Conservation (phyloP, 2,888 invertebrate genomes). For the Rhyacophila evoluta region DNA sequence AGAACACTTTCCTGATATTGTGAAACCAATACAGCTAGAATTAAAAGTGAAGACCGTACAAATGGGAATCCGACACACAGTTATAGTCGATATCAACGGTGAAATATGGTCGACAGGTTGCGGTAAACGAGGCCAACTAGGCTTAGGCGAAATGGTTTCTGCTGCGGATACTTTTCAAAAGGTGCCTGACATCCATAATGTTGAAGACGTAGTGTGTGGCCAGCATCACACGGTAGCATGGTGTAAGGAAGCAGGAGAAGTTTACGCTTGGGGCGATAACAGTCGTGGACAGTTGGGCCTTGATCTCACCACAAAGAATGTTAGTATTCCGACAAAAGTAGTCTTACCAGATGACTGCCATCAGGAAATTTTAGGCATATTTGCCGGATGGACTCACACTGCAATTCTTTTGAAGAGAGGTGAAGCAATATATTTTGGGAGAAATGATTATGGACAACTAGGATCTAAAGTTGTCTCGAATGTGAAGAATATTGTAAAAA, state of each 20-base stretch:
- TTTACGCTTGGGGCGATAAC: slow-evolving; percentile 86
- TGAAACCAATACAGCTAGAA: slow-evolving; percentile 63
- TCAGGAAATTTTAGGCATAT: slow-evolving; percentile 70
- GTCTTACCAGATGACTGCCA: slow-evolving; percentile 68
- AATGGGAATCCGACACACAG: slow-evolving; percentile 79
- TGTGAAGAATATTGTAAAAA: slow-evolving; percentile 49
- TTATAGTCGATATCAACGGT: slow-evolving; percentile 73
- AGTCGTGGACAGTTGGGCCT: slow-evolving; percentile 83
- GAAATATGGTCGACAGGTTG: slow-evolving; percentile 75
- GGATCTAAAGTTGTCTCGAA: slow-evolving; percentile 66
- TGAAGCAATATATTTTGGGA: slow-evolving; percentile 80
- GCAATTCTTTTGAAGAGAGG: slow-evolving; percentile 74
- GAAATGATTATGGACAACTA: slow-evolving; percentile 85
- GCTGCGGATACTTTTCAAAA: slow-evolving; percentile 65
- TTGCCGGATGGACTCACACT: slow-evolving; percentile 86
- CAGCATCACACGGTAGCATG: slow-evolving; percentile 82
- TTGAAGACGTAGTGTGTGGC: slow-evolving; percentile 80
- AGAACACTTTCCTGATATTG: slow-evolving; percentile 62
- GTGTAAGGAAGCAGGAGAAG: slow-evolving; percentile 68
- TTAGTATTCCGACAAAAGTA: slow-evolving; percentile 69
- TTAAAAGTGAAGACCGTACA: slow-evolving; percentile 71
- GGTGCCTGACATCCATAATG: slow-evolving; percentile 70
- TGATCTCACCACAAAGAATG: slow-evolving; percentile 66
- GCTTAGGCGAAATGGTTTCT: slow-evolving; percentile 65
- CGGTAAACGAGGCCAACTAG: slow-evolving; percentile 78